Conservation (phyloP, 30 jellyfish, hydroid and myxozoan species). For the Hydractinia echinata region DNA sequence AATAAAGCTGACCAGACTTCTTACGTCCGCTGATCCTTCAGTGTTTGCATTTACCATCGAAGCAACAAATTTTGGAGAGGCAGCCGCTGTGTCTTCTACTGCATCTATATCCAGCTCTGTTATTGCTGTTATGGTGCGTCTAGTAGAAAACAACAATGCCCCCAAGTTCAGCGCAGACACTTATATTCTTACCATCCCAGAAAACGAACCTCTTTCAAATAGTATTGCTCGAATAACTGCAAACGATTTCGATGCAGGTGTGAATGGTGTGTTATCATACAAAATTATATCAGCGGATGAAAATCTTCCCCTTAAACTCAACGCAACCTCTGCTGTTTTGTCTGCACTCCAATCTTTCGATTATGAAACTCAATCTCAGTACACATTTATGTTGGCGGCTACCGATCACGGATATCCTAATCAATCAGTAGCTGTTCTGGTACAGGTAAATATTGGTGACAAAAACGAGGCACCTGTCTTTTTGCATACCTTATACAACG, state of each 20-base stretch:
- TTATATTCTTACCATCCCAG: not conserved
- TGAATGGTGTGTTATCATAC: not conserved
- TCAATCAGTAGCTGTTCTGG: constrained; percentile 31
- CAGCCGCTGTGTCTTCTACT: not conserved
- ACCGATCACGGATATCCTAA: constrained; percentile 56
- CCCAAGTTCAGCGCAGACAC: not conserved
- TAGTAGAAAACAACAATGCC: constrained; percentile 1
- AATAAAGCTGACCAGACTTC: not conserved
- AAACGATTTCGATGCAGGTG: not conserved
- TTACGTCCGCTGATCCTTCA: not conserved
- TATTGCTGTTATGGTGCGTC: not conserved
- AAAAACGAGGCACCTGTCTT: constrained; percentile 61
- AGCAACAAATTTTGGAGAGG: not conserved
- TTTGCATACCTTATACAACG: constrained; percentile 3
- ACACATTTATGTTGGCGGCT: constrained; percentile 54
- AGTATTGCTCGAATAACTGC: not conserved
- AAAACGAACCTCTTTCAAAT: not conserved
- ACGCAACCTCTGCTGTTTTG: not conserved
- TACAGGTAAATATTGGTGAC: constrained; percentile 38
- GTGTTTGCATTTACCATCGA: not conserved
- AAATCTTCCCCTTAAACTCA: not conserved
- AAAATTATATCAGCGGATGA: not conserved
- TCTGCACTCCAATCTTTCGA: not conserved
- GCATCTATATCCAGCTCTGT: not conserved
- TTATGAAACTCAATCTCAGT: constrained; percentile 41